A percentile compares a stretch with the other conserved stretches of the same genome.
Conservation (phyloP, 2,888 invertebrate genomes). For the Bhutanitis thaidina region DNA sequence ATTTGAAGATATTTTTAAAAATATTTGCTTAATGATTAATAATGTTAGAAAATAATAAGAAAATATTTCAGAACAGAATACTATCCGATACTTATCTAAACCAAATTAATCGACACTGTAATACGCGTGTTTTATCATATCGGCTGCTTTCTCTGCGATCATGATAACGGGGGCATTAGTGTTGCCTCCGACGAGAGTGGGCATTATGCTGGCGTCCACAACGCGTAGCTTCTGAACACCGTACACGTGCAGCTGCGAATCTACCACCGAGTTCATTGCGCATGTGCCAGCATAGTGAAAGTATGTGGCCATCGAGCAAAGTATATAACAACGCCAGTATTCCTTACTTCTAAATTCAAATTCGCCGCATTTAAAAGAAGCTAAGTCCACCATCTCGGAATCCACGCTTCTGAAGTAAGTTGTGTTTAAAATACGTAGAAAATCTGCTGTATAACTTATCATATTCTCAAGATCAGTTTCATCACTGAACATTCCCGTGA, state of each 20-base stretch:
- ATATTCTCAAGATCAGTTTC: conserved; percentile 36
- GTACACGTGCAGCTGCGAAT: conserved; percentile 66
- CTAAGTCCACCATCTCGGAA: conserved; percentile 32
- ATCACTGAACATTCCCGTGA: conserved; percentile 34
- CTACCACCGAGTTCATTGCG: conserved; percentile 86
- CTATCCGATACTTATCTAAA: too few relatives aligned
- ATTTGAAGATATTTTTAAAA: too few relatives aligned
- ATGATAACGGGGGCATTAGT: conserved; percentile 67
- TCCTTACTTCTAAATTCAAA: conserved; percentile 32
- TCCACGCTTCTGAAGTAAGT: conserved; percentile 33
- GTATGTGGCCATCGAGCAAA: conserved; percentile 76
- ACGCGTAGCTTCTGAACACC: conserved; percentile 35
- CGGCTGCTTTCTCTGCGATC: conserved; percentile 40
- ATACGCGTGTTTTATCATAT: conserved; percentile 34
- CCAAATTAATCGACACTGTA: conserved; percentile 34
- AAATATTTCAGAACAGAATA: too few relatives aligned
- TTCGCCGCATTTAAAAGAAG: conserved; percentile 32
- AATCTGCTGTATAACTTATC: conserved; percentile 36
- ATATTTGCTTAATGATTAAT: too few relatives aligned
- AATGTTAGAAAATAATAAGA: too few relatives aligned
- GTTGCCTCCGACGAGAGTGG: conserved; percentile 73
- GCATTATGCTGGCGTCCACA: conserved; percentile 59
- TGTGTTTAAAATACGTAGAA: conserved; percentile 35
- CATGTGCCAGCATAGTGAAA: conserved; percentile 86
- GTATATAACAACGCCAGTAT: conserved; percentile 47